Evolutionary conservation across 2,113 vertebrate species (phyloP), one percentile per base, ranked within the genome.

Genomic region (Excalfactoria chinensis): DNA sequence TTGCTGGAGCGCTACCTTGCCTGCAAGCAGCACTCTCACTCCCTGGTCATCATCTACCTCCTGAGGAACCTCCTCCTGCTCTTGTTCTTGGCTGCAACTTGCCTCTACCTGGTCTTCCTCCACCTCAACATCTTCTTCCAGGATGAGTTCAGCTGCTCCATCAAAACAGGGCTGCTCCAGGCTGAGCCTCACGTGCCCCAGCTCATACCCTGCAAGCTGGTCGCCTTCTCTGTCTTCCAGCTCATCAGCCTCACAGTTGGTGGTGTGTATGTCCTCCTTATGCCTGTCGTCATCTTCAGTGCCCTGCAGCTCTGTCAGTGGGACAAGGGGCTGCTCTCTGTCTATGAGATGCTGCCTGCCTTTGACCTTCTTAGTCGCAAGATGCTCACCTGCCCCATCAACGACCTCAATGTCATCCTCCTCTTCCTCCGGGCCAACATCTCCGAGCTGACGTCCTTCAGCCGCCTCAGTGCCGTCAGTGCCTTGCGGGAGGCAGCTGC

Each of bases 331-430:
- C 98, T 99, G 91, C 97, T 99, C 56, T 98, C 98, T 0, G 89
- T 99, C 64, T 99, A 99, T 0, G 99, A 99, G 95, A 98, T 99
- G 97, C 98, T 99, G 32, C 99, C 99, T 0, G 98, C 99, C 11
- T 97, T 99, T 3, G 98, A 99, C 68, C 97, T 99, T 58, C 97
- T 99, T 73, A 98, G 98, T 67, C 98, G 97, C 30, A 98, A 98
- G 84, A 98, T 98, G 97, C 98, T 99, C 6, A 98, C 98, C 73
- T 99, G 99, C 93, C 98, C 99, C 1, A 80, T 99, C 85, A 99
- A 99, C 0, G 99, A 99, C 93, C 98, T 99, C 94, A 99, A 99
- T 1, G 83, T 99, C 68, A 98, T 99, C 48, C 98, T 99, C 26
- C 98, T 99, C 64, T 99, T 99, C 96, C 97, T 99, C 69, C 98